Conservation (phyloP, 2,888 invertebrate genomes). For the Pogonocherus hispidulus region DNA sequence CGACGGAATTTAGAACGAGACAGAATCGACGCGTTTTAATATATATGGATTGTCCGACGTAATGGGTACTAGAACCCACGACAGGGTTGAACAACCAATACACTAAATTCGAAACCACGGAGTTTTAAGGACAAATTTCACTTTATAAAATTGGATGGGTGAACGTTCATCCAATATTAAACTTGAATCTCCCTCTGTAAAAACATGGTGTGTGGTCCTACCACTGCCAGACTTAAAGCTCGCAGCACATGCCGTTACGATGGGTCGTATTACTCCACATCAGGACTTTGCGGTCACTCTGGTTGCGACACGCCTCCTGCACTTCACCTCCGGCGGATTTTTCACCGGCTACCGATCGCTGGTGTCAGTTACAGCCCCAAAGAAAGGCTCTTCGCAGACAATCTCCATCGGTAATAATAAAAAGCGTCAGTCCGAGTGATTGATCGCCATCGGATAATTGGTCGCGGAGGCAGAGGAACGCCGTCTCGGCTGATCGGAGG, state of each 20-base stretch:
- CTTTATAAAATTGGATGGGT: too few species aligned
- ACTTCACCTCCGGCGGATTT: slow-evolving; percentile 37
- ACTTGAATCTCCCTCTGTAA: too few species aligned
- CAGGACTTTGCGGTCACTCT: slow-evolving; percentile 43
- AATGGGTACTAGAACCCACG: too few species aligned
- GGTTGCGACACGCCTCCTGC: slow-evolving; percentile 47
- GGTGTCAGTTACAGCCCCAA: not conserved
- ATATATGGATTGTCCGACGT: too few species aligned
- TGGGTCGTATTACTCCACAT: slow-evolving; percentile 8
- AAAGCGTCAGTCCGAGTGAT: slow-evolving; percentile 7
- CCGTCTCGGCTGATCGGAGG: not conserved
- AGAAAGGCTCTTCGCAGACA: slow-evolving; percentile 13
- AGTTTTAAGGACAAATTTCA: too few species aligned
- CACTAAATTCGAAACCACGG: too few species aligned
- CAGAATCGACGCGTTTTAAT: too few species aligned
- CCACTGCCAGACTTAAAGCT: slow-evolving; percentile 54
- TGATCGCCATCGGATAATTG: slow-evolving; percentile 19
- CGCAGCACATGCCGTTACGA: slow-evolving; percentile 43
- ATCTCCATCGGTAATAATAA: slow-evolving; percentile 13
- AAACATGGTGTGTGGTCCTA: slow-evolving; percentile 48
- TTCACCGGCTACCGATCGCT: slow-evolving; percentile 20
- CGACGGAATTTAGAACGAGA: too few species aligned
- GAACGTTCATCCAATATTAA: too few species aligned
- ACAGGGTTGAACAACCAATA: too few species aligned
- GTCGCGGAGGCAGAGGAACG: not conserved